A percentile compares a stretch with the other conserved stretches of the same genome.
Conservation (phyloP, 1,140 invertebrate genomes). For the Hylaeus volcanicus region DNA sequence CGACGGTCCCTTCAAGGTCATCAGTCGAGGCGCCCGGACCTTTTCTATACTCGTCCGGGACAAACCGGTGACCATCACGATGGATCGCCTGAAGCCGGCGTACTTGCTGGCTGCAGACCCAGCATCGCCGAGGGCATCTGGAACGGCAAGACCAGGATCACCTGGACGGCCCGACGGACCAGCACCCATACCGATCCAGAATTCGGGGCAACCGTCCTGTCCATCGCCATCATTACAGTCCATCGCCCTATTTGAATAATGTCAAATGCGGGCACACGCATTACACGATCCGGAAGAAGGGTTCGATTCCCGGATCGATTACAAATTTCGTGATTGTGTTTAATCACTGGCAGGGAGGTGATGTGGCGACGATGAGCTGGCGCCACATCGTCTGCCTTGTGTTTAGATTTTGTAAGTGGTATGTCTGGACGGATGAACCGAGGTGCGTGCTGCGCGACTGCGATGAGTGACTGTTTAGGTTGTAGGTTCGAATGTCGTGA, state of each 20-base stretch:
- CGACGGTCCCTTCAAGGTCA: not conserved
- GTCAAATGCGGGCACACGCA: not conserved
- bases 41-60: not conserved
- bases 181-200: not conserved
- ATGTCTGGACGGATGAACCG: too few relatives aligned
- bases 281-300: not conserved
- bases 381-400: too few relatives aligned
- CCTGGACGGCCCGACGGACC: not conserved
- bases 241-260: not conserved
- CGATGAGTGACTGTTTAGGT: too few relatives aligned
- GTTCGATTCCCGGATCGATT: not conserved
- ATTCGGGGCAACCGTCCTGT: not conserved
- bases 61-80: not conserved
- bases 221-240: not conserved
- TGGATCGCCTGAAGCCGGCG: constrained; percentile 9
- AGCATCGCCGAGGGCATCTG: not conserved
- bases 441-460: too few relatives aligned
- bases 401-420: too few relatives aligned
- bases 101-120: constrained; percentile 4
- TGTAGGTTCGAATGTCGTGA: too few relatives aligned
- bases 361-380: too few relatives aligned
- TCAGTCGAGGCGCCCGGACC: not conserved
- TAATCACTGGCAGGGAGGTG: not conserved
- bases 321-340: not conserved
- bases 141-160: not conserved